phyloP scores from a whole-genome alignment of 1,140 invertebrate species.

The Tetranychus urticae region DNA sequence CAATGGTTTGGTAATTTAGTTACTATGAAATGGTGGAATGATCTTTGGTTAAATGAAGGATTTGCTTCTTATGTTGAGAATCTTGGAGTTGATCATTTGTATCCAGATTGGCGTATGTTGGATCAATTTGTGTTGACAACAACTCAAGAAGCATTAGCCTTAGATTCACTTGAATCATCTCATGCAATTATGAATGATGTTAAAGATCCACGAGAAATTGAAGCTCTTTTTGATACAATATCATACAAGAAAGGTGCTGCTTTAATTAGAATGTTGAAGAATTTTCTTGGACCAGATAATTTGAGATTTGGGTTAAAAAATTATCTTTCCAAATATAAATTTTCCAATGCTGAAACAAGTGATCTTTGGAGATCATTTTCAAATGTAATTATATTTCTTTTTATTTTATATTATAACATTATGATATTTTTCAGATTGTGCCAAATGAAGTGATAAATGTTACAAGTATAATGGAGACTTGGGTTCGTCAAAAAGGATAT shows the following conservation, averaged over 20 bases:
- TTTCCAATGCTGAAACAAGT: slow-evolving; percentile 11
- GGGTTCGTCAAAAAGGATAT: slow-evolving; percentile 75
- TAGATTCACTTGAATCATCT: slow-evolving; percentile 55
- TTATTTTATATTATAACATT: no score
- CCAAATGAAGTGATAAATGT: slow-evolving; percentile 15
- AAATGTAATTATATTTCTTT: background rate
- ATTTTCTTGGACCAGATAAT: slow-evolving; percentile 62
- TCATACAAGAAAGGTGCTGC: slow-evolving; percentile 57
- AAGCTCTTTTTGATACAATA: slow-evolving; percentile 70
- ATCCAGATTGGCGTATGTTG: slow-evolving; percentile 38
- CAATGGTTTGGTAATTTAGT: slow-evolving; percentile 52
- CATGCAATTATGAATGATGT: slow-evolving; percentile 67
- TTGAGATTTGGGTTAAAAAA: slow-evolving; percentile 13
- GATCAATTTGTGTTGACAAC: slow-evolving; percentile 17
- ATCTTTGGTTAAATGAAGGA: slow-evolving; percentile 77
- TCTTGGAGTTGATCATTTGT: slow-evolving; percentile 40
- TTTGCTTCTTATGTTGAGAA: slow-evolving; percentile 67
- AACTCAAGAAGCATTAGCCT: slow-evolving; percentile 15
- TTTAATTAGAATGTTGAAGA: slow-evolving; percentile 85
- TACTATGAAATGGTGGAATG: slow-evolving; percentile 59
- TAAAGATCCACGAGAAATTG: slow-evolving; percentile 62
- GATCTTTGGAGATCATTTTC: slow-evolving; percentile 13
- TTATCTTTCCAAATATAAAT: slow-evolving; percentile 14
- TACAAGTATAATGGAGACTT: slow-evolving; percentile 67
- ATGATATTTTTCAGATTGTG: background rate